Evolutionary conservation across 2,113 vertebrate species (phyloP).

Genomic region (Rhinoderma darwinii): DNA sequence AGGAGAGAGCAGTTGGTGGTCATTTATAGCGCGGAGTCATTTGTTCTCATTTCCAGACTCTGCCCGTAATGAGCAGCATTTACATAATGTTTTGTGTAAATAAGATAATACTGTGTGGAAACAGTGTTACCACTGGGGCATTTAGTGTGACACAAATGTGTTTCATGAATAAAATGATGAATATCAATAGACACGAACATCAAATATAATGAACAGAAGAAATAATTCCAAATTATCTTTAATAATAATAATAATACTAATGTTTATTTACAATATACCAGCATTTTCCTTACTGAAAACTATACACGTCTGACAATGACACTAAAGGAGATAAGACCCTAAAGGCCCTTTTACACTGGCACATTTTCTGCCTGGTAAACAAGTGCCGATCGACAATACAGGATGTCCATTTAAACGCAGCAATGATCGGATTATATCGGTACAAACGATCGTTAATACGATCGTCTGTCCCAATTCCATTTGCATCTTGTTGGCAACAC

Average conservation of each 20-base stretch:
- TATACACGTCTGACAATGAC: no score
- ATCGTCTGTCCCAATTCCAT: no score
- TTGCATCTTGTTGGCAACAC: no score
- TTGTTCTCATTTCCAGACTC: conserved; percentile 38
- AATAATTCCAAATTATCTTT: neutral
- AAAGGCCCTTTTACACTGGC: no score
- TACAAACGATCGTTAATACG: no score
- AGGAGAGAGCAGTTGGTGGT: conserved; percentile 51
- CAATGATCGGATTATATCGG: no score
- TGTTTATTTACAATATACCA: neutral
- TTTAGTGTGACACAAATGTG: conserved; percentile 19
- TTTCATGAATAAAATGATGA: conserved; percentile 33
- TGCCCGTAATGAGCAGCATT: conserved; percentile 17
- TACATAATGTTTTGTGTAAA: conserved; percentile 56
- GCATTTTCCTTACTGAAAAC: no score
- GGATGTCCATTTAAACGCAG: no score
- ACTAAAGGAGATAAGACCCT: no score
- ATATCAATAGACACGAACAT: neutral
- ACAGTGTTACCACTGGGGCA: conserved; percentile 6
- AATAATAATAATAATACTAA: neutral
- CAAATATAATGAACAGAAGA: neutral
- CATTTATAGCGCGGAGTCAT: conserved; percentile 39
- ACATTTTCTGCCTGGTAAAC: no score
- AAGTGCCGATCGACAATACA: no score
- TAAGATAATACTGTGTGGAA: conserved; percentile 30